Percentiles rank a stretch among this genome's conserved stretches.
Evolutionary conservation across 2,797 vertebrate species (phyloP).

Genomic region (Epinephelus malabaricus): DNA sequence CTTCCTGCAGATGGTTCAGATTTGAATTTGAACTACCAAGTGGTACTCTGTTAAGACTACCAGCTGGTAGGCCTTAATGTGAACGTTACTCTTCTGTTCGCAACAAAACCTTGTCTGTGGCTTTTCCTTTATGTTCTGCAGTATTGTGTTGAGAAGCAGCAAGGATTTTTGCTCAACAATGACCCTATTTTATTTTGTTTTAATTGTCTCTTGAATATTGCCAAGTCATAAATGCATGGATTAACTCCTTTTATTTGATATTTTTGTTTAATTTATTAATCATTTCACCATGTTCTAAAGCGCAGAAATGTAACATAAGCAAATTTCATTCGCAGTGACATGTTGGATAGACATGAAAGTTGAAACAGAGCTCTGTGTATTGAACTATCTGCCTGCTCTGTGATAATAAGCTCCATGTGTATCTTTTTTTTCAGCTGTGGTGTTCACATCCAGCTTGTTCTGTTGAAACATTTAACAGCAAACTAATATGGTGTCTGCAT

Average conservation of each 20-base stretch:
- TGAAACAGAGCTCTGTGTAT: neutral
- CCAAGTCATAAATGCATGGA: conserved; percentile 40
- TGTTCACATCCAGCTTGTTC: conserved; percentile 26
- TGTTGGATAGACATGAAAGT: conserved; percentile 10
- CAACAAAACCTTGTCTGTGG: neutral
- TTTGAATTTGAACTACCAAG: no score
- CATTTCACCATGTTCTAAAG: conserved; percentile 40
- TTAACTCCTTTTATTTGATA: conserved; percentile 31
- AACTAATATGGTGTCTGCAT: conserved; percentile 53
- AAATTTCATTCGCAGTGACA: conserved; percentile 38
- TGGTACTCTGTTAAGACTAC: no score
- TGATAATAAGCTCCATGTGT: conserved; percentile 26
- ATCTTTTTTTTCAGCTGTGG: conserved; percentile 43
- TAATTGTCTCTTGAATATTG: conserved; percentile 25
- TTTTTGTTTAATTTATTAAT: conserved; percentile 70
- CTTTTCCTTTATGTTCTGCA: neutral
- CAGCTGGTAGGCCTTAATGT: no score
- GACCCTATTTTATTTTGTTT: neutral
- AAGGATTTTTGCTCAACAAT: neutral
- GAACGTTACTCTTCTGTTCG: no score
- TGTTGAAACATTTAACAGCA: conserved; percentile 27
- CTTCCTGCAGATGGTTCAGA: neutral
- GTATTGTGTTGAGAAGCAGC: conserved; percentile 9
- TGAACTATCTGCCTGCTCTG: conserved; percentile 30
- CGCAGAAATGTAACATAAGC: conserved; percentile 14